Base-by-base conservation (phyloP, 2,797 vertebrate species). In the Gambusia yucatana region DNA sequence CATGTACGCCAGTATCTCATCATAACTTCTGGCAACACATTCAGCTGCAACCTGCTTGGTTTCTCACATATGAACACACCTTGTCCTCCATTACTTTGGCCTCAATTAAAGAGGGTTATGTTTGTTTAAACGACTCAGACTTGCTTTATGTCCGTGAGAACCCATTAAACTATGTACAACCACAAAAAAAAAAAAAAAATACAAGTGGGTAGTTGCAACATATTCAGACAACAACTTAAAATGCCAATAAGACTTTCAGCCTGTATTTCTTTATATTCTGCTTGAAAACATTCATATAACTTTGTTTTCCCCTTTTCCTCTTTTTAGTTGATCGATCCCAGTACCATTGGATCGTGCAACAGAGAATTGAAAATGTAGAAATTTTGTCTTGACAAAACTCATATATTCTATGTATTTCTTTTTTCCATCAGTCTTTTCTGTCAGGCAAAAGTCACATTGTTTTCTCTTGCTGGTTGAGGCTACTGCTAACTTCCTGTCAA, bases 101-200 rank as follows among this genome's bases (percentile, higher is more conserved):
- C 47, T 76, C 46, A 78, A 75, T 33, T 57, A 85, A 72, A 76
- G 78, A 70, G 43, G 43, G 30, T 36, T 63, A 6, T 91, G 90
- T 93, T 92, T 94, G 89, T 84, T 91, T 87, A 76, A 92, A 93
- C 92, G 88, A 93, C 90, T 92, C 80, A 80, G 77, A 43, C 83
- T 63, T 76, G 85, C 76, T 84, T 85, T 72, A 89, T 48, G 76
- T 82, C 65, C 65, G 48, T 13, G 20, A 84, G 75, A 76, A 77
- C 79, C 78, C 75, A 79, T 86, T 79, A 77, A 78, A 78, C 16
- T 10, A 73, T 41, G 39, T 88, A 82, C 87, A 79, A 81, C 85
- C 85, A 89, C 85, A 81, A 86, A 87, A 86, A 84, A 83, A 84
- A 87, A 33, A 33, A 1, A 33, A 33, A 33, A 33, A 91, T 83